Base-by-base conservation (phyloP, 2,113 vertebrate species). In the Hippocampus barbouri region DNA sequence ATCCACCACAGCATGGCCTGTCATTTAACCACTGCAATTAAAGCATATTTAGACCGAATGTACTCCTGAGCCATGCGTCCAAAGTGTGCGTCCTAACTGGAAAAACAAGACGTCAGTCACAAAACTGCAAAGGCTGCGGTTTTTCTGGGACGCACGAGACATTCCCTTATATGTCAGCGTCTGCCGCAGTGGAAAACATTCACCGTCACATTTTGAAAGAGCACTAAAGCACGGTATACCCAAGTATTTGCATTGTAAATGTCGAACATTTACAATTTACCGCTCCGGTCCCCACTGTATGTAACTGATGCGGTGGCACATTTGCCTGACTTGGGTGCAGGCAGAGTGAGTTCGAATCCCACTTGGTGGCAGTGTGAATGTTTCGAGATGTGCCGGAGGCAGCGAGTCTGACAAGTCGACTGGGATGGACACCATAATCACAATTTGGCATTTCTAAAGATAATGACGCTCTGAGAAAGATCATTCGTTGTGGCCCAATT, bases 111-210 rank as follows among this genome's bases (percentile, higher is more conserved):
- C 6, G 25, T 41, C 15, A 2, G 4, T 61, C 16, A 30, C 56
- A 53, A 10, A 34, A 30, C 20, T 2, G 43, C 18, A 23, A 16
- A 11, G 40, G 40, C 7, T 23, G 27, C 5, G 7, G 20, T 27
- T 63, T 61, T 68, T 56, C 38, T 65, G 27, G 23, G 49, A 21
- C 16, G 61, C 4, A 10, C 4, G 51, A 63, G 53, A 74, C 67
- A 64, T 74, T 74, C 53, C 49, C 73, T n/a, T 45, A 10, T 38
- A 57, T 34, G 74, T 79, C 60, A 72, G 66, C 14, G 43, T 51
- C 30, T 72, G 72, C 65, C 78, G 67, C 78, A 49, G 64, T 51
- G 49, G 49, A 18, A 20, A 59, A 59, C n/a, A 25, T 59, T 23
- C 8, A 25, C 4, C 14, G 23, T 57, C 47, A 20, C 14, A 5